A percentile compares a stretch with the other conserved stretches of the same genome.
phyloP scores from a whole-genome alignment of 2,888 invertebrate genomes.

The Tetranychus piercei region DNA sequence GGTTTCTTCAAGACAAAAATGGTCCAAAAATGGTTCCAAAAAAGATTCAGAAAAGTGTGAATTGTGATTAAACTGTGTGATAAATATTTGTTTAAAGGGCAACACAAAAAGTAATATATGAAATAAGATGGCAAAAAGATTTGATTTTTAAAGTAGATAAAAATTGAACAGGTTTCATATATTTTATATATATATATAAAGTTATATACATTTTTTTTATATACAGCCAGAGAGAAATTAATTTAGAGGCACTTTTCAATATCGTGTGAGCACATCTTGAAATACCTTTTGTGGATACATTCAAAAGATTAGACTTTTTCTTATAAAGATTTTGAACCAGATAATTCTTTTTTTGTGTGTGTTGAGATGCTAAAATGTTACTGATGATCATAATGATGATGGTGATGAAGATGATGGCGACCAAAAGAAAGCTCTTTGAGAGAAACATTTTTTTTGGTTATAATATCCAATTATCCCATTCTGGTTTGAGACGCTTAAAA shows the following conservation, averaged over 20 bases:
- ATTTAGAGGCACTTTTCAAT: not conserved
- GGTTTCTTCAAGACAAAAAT: too few relatives aligned
- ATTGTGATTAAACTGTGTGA: too few relatives aligned
- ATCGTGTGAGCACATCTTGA: not conserved
- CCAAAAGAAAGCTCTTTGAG: too few relatives aligned
- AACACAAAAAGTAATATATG: too few relatives aligned
- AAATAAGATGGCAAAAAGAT: not conserved
- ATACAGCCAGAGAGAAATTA: constrained; percentile 1
- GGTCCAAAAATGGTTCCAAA: too few relatives aligned
- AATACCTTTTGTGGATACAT: too few relatives aligned
- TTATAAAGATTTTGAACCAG: not conserved
- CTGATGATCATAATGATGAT: not conserved
- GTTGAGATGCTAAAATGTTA: not conserved
- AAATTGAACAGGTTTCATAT: not conserved
- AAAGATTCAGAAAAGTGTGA: too few relatives aligned
- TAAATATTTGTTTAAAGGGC: too few relatives aligned
- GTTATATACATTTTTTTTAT: not conserved
- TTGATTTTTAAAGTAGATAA: constrained; percentile 1
- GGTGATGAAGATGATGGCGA: not conserved
- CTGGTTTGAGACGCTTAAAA: too few relatives aligned
- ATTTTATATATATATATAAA: not conserved
- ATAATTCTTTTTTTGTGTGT: not conserved
- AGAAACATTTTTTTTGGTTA: too few relatives aligned
- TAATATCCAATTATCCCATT: too few relatives aligned
- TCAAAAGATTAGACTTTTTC: not conserved